A percentile compares a stretch with the other conserved stretches of the same genome.
These are phyloP conservation scores for Furcifer pardalis DNA, from an alignment of 2,797 vertebrate genomes.

Conservation along the genomic window DNA sequence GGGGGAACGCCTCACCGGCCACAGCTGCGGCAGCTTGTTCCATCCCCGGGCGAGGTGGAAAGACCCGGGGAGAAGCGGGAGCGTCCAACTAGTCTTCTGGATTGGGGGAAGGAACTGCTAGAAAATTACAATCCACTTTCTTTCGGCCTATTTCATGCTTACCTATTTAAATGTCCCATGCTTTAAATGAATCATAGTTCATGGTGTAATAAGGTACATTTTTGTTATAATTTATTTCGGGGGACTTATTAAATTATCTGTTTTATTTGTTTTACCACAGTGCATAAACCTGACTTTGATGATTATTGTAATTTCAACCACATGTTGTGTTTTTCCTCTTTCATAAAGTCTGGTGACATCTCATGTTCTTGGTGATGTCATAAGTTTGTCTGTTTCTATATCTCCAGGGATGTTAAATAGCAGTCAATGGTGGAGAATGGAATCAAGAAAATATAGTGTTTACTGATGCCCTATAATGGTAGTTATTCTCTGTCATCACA, in stretches of 20 bases:
- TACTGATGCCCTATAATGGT: neutral
- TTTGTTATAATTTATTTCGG: neutral
- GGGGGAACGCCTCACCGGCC: no score
- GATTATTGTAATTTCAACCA: neutral
- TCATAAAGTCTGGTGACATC: neutral
- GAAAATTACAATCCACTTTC: no score
- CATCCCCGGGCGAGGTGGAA: no score
- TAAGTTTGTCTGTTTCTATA: neutral
- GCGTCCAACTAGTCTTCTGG: no score
- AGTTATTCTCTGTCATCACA: neutral
- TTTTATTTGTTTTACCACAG: neutral
- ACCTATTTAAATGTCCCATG: neutral
- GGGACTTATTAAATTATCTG: neutral
- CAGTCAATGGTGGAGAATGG: neutral
- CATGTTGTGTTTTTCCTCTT: neutral
- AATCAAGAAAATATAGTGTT: neutral
- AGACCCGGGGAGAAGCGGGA: no score
- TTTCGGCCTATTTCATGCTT: no score
- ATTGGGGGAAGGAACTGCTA: no score
- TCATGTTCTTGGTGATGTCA: neutral
- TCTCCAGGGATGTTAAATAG: neutral
- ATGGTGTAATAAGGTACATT: neutral
- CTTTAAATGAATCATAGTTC: neutral
- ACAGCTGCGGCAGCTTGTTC: no score
- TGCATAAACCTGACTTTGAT: neutral